Conservation (phyloP, 2,797 vertebrate genomes). For the Linurgus olivaceus region DNA sequence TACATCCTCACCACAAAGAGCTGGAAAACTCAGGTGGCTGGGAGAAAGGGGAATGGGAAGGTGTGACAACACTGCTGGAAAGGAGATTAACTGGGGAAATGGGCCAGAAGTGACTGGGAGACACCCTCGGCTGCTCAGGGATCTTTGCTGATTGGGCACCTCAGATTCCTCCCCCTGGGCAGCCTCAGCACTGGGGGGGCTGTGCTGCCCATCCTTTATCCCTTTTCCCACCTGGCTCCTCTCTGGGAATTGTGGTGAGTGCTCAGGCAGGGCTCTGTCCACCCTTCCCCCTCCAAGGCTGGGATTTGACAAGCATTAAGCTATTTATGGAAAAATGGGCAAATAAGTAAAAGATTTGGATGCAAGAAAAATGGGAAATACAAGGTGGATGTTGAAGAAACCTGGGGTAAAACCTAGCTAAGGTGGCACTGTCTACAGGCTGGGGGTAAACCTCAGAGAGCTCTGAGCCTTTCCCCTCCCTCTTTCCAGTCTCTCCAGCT, state of each 20-base stretch:
- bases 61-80: slow-evolving; percentile 8
- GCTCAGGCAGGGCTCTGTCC: rapidly evolving
- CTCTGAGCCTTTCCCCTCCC: rapidly evolving
- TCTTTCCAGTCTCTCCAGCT: background rate
- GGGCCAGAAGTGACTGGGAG: background rate
- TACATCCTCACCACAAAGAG: slow-evolving; percentile 2
- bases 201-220: background rate
- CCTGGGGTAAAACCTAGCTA: background rate
- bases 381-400: rapidly evolving
- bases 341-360: background rate
- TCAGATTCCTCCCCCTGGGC: rapidly evolving
- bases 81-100: background rate
- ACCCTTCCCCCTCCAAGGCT: background rate
- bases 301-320: background rate
- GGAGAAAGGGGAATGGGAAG: background rate
- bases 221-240: background rate
- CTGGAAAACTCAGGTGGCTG: background rate
- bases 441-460: rapidly evolving
- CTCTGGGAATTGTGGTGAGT: background rate
- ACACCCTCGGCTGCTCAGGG: background rate
- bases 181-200: background rate
- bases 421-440: background rate
- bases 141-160: background rate
- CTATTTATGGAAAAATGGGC: background rate
- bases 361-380: background rate